phyloP scores from a whole-genome alignment of 2,888 invertebrate genomes.

The Mythimna vitellina region DNA sequence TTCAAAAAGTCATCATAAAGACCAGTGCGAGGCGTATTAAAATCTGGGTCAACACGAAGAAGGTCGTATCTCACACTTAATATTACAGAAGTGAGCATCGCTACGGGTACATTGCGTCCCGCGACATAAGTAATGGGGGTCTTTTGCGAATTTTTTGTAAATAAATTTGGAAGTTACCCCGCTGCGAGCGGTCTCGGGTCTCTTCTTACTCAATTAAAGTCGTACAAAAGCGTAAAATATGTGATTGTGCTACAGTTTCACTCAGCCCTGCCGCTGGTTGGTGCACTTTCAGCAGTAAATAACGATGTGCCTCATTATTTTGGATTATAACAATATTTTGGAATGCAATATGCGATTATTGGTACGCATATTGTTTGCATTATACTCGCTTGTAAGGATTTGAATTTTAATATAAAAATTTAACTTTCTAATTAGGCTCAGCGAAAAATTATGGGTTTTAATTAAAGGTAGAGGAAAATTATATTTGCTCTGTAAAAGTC shows the following conservation, averaged over 20 bases:
- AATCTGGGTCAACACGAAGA: slow-evolving; percentile 87
- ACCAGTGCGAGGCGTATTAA: slow-evolving; percentile 81
- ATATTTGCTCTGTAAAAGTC: slow-evolving; percentile 22
- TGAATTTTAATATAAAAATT: slow-evolving; percentile 64
- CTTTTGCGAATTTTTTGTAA: slow-evolving; percentile 83
- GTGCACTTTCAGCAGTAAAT: slow-evolving; percentile 82
- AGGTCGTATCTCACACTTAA: slow-evolving; percentile 89
- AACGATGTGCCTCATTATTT: slow-evolving; percentile 86
- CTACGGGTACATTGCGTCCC: slow-evolving; percentile 80
- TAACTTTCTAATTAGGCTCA: slow-evolving; percentile 64
- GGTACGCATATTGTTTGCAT: slow-evolving; percentile 61
- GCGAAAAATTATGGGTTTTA: slow-evolving; percentile 54
- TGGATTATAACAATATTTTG: slow-evolving; percentile 86
- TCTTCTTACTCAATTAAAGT: slow-evolving; percentile 89
- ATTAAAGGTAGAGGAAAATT: slow-evolving; percentile 52
- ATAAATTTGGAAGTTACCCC: slow-evolving; percentile 88
- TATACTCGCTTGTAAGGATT: slow-evolving; percentile 60
- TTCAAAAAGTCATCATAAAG: slow-evolving; percentile 90
- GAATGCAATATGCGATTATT: slow-evolving; percentile 77
- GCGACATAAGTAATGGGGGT: slow-evolving; percentile 87
- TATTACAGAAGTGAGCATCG: slow-evolving; percentile 83
- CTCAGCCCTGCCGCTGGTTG: slow-evolving; percentile 72
- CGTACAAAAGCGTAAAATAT: slow-evolving; percentile 89
- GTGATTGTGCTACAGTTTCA: slow-evolving; percentile 88
- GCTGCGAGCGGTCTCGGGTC: slow-evolving; percentile 83